Base-by-base conservation (phyloP, 2,113 vertebrate genomes). In the Sitta europaea region DNA sequence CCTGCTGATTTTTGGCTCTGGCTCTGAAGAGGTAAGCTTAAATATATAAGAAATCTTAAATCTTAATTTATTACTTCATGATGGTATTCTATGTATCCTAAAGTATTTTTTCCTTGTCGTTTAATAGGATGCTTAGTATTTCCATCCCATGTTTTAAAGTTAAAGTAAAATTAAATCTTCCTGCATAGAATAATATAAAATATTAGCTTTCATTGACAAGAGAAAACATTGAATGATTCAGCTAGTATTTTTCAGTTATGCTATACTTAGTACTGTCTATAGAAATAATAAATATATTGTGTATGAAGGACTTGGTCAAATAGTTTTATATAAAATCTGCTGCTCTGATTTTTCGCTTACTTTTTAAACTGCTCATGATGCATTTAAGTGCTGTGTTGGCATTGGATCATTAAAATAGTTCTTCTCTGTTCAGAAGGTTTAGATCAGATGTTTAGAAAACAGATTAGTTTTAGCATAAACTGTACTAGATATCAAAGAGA, bases 1-100 rank as follows among this genome's bases (percentile, higher is more conserved):
- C 98, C 99, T 99, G 94, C 99, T 99, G 88, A 99, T 99, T 97
- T 99, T 99, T 97, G 99, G 99, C 97, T 99, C 99, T 84, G 99
- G 99, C 95, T 99, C 99, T 77, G 99, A 99, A 97, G 99, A 99
- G 98, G 99, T 99, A 98, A 98, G 99, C 95, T 55, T 83, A 87
- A 84, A 78, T 55, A 7, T 74, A 38, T 84, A 80, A 3, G 22
- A 86, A 87, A 70, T 59, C 16, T 79, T 61, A 82, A 59, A 86
- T 58, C 14, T 47, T 58, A 25, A 62, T 6, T 92, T 75, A 68
- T 88, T 5, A n/a, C 18, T 66, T 91, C 71, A 35, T 7, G 11
- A 21, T 33, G 40, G 7, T 90, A 35, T 71, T 78, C 27, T 80
- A 12, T 90, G 23, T 75, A 42, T 75, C 21, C 36, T 83, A 58